A percentile compares a stretch with the other conserved stretches of the same genome.
These are phyloP conservation scores for Tenthredo mesomela DNA, from an alignment of 2,888 invertebrate genomes.

Conservation along the genomic window DNA sequence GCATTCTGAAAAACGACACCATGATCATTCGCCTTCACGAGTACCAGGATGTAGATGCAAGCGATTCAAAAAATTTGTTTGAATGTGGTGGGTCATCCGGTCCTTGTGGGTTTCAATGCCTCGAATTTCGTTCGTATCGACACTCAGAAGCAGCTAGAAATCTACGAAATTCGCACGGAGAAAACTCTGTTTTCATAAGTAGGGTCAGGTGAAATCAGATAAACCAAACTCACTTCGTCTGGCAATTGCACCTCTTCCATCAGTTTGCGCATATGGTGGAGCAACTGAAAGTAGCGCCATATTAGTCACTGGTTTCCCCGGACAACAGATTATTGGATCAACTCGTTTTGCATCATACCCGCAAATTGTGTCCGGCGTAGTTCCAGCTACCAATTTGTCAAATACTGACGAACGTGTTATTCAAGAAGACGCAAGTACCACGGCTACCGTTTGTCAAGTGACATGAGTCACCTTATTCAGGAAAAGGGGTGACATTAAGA, in stretches of 20 bases:
- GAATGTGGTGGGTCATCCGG: neutral
- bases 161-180: neutral
- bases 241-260: slow-evolving; percentile 56
- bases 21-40: neutral
- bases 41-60: neutral
- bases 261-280: neutral
- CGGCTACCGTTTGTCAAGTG: neutral
- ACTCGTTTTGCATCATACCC: neutral
- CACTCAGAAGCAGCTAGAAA: neutral
- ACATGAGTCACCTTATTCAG: too few relatives aligned
- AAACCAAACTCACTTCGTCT: slow-evolving; percentile 62
- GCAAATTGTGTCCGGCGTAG: neutral
- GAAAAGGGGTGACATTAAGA: too few relatives aligned
- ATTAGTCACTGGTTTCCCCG: neutral
- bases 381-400: neutral
- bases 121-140: slow-evolving; percentile 29
- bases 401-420: neutral
- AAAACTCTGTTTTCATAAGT: neutral
- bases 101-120: too few relatives aligned
- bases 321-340: neutral
- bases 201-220: neutral
- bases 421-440: neutral
- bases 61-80: neutral
- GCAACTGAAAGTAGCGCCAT: neutral
- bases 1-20: slow-evolving; percentile 66